Base-by-base conservation (phyloP, 2,888 invertebrate genomes). In the Salticus scenicus region DNA sequence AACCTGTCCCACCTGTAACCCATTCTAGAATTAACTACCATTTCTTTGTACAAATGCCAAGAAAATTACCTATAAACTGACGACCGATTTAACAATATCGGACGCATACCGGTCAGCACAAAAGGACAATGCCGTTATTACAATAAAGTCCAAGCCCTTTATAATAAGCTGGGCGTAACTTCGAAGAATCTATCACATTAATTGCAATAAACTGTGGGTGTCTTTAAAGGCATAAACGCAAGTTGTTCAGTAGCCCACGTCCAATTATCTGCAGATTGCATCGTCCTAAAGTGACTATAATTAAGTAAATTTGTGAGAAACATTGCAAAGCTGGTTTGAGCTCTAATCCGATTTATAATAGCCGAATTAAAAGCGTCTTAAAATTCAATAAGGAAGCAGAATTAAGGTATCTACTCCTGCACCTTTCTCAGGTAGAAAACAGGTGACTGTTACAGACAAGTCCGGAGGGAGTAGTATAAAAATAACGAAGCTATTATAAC, bases 141-240 rank as follows among this genome's bases (percentile, higher is more conserved):
- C 30, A 10, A 1, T 28, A 0, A 1, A 66, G 14, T 31, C 82
- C 82, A 75, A 82, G 63, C 75, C 82, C 69, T 57, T 63, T 71
- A 76, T 82, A 82, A 82, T 82, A 71, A 70, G 41, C 31, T 33
- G 75, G 82, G 82, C 82, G 82, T 82, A 71, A 81, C 70, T 47
- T 27, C 57, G 28, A 70, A 81, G 69, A 57, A 74, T 69, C 74
- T 27, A 30, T 42, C 64, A 64, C 42, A 76, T 82, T 75, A 75
- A 70, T 75, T 64, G 63, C 70, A 64, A 20, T 75, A n/a, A 73
- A 41, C 4, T 24, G 57, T 75, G 51, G 71, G 67, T 80, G 80
- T 73, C 63, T 63, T 28, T 27, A 63, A 14, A 31, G 28, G 30
- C 5, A 51, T 41, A 51, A n/a, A 8, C 51, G 51, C 57, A 57